Evolutionary conservation across 1,140 invertebrate species (phyloP), one percentile per base, ranked within the genome.

Genomic region (Cotesia vestalis): DNA sequence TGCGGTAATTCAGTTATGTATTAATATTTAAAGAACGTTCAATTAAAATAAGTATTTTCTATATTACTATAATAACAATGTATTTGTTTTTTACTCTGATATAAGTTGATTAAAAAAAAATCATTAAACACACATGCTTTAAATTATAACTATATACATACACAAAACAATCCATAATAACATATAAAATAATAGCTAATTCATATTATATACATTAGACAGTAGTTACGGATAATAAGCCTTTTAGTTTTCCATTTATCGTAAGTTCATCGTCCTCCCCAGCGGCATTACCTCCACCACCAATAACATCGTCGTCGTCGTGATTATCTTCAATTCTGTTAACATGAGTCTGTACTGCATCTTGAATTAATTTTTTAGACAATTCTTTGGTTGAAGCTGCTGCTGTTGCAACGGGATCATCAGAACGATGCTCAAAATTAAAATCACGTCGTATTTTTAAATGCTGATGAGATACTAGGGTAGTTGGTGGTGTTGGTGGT

Each of bases 211-310:
- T 64, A 17, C 38, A 69, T 85, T 87, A 89, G 66, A 89, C 88
- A 9, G 88, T 89, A 12, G 88, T 89, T 27, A 89, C 88, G 14
- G 88, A 89, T 4, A 89, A 77, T 38, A 89, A 77, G 34, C 88
- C 88, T 78, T 88, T 83, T 73, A 88, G 78, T 79, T 89, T 89
- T 14, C 86, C 84, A 36, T 83, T 82, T 12, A 81, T 79, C 40
- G 40, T 46, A 46, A 46, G 40, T 11, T 6, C 40, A 46, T 46
- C 40, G 5, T 46, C 40, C 2, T 46, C 40, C 11, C 40, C 40
- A 11, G 40, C 40, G 11, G 40, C 11, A 9, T 11, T 11, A 46
- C 40, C 40, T 9, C 38, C 38, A 40, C 38, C 38, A 40, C 40
- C 40, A 46, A 46, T 46, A 46, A 8, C 40, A 8, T 46, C 40